These are phyloP conservation scores for Lota lota DNA, from an alignment of 2,113 vertebrate genomes.

Conservation along the genomic window DNA sequence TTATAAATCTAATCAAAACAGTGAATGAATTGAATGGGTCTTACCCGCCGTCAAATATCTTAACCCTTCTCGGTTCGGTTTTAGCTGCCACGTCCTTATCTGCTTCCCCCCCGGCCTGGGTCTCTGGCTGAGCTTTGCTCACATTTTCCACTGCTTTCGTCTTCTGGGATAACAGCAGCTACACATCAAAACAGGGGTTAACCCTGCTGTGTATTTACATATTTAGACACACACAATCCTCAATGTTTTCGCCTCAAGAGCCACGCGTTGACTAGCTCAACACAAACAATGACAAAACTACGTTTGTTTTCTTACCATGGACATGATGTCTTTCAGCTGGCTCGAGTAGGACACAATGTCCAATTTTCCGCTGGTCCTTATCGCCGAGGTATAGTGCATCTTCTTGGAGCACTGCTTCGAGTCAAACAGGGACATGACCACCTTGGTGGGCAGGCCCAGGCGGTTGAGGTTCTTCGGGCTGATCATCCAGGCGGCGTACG, in stretches of 20 bases:
- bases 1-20: background rate
- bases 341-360: conserved; percentile 91
- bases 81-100: conserved; percentile 86
- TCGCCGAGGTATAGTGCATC: conserved; percentile 86
- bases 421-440: conserved; percentile 92
- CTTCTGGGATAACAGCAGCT: conserved; percentile 74
- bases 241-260: conserved; percentile 4
- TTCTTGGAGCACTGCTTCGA: conserved; percentile 91
- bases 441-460: conserved; percentile 89
- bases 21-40: background rate
- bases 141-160: conserved; percentile 75
- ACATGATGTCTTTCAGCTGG: conserved; percentile 88
- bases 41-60: conserved; percentile 99
- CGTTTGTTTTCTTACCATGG: conserved; percentile 75
- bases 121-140: conserved; percentile 84
- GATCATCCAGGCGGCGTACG: conserved; percentile 85
- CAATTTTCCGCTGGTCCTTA: conserved; percentile 81
- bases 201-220: background rate
- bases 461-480: conserved; percentile 86
- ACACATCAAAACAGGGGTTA: background rate
- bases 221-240: background rate
- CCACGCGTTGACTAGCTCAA: background rate
- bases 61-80: conserved; percentile 90
- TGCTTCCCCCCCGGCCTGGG: conserved; percentile 79
- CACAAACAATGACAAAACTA: background rate